These are phyloP conservation scores for Dicyrtomina minuta DNA, from an alignment of 2,888 invertebrate species.

Conservation along the genomic window DNA sequence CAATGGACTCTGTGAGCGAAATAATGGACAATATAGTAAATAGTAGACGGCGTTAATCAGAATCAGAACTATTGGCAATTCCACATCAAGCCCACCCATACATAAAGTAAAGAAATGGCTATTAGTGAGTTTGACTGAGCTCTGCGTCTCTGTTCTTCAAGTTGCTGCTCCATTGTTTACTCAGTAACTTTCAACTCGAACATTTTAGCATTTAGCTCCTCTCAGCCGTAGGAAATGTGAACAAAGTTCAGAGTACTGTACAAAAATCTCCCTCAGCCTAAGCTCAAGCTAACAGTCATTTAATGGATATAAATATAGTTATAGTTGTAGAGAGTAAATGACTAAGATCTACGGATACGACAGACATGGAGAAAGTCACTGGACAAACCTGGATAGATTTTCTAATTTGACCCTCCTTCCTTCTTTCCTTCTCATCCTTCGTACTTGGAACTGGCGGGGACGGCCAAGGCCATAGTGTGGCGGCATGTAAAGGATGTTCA, in stretches of 20 bases:
- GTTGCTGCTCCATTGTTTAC: slow-evolving; percentile 6
- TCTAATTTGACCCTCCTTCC: slow-evolving; percentile 13
- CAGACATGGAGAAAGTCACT: background rate
- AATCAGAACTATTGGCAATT: slow-evolving; percentile 12
- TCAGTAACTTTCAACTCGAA: background rate
- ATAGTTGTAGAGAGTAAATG: background rate
- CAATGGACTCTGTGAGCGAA: too few species aligned
- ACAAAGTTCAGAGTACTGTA: too few species aligned
- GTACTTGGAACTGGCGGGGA: background rate
- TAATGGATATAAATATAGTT: background rate
- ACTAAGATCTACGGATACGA: background rate
- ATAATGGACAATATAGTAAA: too few species aligned
- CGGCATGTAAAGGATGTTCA: too few species aligned
- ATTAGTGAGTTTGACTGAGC: background rate
- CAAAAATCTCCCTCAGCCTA: too few species aligned
- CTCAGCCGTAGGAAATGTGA: too few species aligned
- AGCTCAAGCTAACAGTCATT: too few species aligned
- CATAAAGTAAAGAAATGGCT: slow-evolving; percentile 8
- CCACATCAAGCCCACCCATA: slow-evolving; percentile 4
- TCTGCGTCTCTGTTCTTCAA: background rate
- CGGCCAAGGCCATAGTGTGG: too few species aligned
- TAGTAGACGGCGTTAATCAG: slow-evolving; percentile 4
- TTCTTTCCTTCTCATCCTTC: background rate
- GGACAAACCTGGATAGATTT: background rate
- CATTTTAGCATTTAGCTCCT: too few species aligned